Evolutionary conservation across 2,113 vertebrate genomes (phyloP), one percentile per base, ranked within the genome.

Genomic region (Lycaon pictus): DNA sequence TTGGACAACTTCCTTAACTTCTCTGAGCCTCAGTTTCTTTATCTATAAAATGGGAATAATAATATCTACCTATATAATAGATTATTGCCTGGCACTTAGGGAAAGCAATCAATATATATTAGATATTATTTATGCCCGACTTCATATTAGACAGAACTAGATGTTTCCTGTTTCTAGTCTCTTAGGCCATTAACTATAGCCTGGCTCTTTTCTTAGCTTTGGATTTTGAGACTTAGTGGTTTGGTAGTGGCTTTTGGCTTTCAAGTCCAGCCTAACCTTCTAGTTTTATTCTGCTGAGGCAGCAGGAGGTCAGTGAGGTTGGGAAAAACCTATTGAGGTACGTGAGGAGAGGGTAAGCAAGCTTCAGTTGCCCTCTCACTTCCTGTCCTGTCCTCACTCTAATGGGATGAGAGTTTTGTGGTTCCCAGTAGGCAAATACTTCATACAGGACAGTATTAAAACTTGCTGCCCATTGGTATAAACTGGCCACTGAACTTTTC

Each of bases 401-500:
- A 96, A 91, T 90, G 48, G 69, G 62, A 93, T 93, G 93, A 96
- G 84, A 97, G 74, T 80, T 96, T 74, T 93, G 79, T 93, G 95
- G 84, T 93, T 95, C 76, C 51, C 53, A 80, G 92, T 81, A 89
- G 67, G 77, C 53, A 92, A 96, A 79, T 69, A 62, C 25, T 94
- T 85, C 22, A 11, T 86, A 96, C 96, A 80, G 76, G 58, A 77
- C 62, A 95, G 80, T 84, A 37, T 72, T 95, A 95, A 79, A 82
- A 60, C 43, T 93, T 91, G 56, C 62, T 90, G 56, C 69, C 23
- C 76, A 95, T 95, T 74, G 76, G 37, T 79, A 91, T 80, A 94
- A 96, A 95, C 32, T 43, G 43, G 51, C 55, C 37, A 19, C 89
- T 88, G 58, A 76, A 58, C 35, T 62, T 85, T 85, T 93, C 74